Evolutionary conservation across 2,797 vertebrate species (phyloP), one percentile per base, ranked within the genome.

Genomic region (Glyptemys insculpta): DNA sequence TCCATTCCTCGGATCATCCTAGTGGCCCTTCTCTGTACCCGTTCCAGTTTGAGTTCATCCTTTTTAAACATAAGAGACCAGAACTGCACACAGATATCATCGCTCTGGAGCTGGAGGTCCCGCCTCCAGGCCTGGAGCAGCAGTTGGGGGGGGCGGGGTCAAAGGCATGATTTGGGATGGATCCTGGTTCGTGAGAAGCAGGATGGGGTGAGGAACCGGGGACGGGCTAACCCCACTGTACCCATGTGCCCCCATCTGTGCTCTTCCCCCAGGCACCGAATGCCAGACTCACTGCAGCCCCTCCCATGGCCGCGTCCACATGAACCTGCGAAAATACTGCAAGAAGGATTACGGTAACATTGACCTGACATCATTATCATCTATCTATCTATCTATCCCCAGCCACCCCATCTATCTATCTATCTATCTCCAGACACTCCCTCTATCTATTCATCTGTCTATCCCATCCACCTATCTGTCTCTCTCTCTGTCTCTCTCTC

Each of bases 261-360:
- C 37, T 93, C 57, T 57, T 88, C 89, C 96, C 79, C 31, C 91
- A 99, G 99, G 98, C 83, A 98, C 99, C 85, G 99, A 99, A 97
- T 99, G 99, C 83, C 97, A 98, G 74, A 98, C 98, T 19, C 99
- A 99, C 94, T 99, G 99, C 97, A 98, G 98, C 83, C 98, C 98
- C 1, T 98, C 99, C 53, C 98, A 98, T 95, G 98, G 97, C 81
- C 99, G 98, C 96, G 99, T 99, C 89, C 98, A 93, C 95, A 99
- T 99, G 99, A 99, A 98, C 97, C 97, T 99, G 94, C 98, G 98
- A 96, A 99, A 98, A 3, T 99, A 99, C 97, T 99, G 99, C 97
- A 98, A 98, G 91, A 99, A 99, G 94, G 99, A 99, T 89, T 99
- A 99, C 1, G 98, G 99, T 99, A 96, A 96, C 96, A 57, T 4